Conservation (phyloP, 1,140 invertebrate genomes). For the Lamellibrachia luymesi region DNA sequence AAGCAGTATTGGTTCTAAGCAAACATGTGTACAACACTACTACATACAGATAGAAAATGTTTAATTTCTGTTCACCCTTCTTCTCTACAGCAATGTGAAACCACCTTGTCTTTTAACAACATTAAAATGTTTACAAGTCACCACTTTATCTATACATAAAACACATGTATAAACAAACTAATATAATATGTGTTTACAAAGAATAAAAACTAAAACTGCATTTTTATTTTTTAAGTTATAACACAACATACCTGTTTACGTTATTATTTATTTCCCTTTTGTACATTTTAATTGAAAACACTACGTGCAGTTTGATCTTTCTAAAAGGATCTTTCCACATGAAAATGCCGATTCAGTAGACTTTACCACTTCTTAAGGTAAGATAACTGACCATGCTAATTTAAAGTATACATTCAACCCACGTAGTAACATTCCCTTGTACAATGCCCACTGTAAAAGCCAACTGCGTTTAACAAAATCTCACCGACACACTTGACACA, state of each 20-base stretch:
- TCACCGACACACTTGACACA: too few relatives aligned
- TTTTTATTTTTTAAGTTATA: background rate
- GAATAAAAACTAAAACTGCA: background rate
- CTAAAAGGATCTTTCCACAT: background rate
- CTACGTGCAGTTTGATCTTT: background rate
- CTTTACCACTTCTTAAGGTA: background rate
- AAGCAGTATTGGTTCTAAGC: background rate
- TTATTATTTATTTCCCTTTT: background rate
- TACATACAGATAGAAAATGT: background rate
- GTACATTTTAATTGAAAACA: background rate
- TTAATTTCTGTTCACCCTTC: background rate
- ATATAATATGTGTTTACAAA: background rate
- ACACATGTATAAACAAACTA: background rate
- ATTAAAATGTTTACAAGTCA: background rate
- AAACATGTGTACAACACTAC: background rate
- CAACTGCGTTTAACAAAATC: background rate
- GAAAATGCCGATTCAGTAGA: background rate
- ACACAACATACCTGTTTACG: background rate
- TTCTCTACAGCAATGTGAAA: conserved; percentile 1
- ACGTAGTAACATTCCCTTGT: background rate
- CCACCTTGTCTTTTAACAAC: background rate
- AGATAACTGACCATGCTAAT: background rate
- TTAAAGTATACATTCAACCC: background rate
- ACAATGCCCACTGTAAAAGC: background rate
- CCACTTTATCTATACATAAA: background rate